Evolutionary conservation across 2,888 invertebrate genomes (phyloP).

Genomic region (Carterocephalus palaemon): DNA sequence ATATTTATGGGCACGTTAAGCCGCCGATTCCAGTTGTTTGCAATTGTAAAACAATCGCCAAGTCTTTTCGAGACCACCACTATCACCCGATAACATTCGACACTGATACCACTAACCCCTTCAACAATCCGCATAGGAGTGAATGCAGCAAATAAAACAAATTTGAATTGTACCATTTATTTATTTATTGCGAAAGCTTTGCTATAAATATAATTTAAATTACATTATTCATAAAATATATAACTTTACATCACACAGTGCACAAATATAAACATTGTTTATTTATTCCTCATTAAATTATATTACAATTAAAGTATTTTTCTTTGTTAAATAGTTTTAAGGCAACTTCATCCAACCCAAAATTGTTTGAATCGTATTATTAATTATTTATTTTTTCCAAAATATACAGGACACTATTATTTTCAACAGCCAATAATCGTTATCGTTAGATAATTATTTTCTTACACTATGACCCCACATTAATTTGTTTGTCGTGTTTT

Average conservation of each 20-base stretch:
- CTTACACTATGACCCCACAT: too few species aligned
- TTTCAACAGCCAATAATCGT: too few species aligned
- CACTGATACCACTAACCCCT: too few species aligned
- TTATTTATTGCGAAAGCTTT: conserved; percentile 39
- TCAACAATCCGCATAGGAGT: too few species aligned
- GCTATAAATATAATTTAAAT: conserved; percentile 39
- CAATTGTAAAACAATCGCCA: too few species aligned
- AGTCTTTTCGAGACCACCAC: too few species aligned
- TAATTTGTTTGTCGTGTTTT: too few species aligned
- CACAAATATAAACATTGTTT: conserved; percentile 12
- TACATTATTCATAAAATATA: conserved; percentile 38
- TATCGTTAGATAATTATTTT: too few species aligned
- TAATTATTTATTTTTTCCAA: not conserved
- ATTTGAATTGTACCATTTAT: conserved; percentile 13
- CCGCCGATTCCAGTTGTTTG: too few species aligned
- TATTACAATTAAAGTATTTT: conserved; percentile 6
- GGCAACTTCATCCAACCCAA: conserved; percentile 6
- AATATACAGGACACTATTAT: not conserved
- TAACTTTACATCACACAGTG: conserved; percentile 32
- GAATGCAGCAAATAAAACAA: conserved; percentile 14
- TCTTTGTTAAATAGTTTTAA: conserved; percentile 11
- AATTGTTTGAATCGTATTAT: not conserved
- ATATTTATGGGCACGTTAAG: too few species aligned
- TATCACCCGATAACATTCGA: too few species aligned
- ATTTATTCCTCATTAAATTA: conserved; percentile 1